Conservation (phyloP, 1,140 invertebrate genomes). For the Chironomus striatipennis region DNA sequence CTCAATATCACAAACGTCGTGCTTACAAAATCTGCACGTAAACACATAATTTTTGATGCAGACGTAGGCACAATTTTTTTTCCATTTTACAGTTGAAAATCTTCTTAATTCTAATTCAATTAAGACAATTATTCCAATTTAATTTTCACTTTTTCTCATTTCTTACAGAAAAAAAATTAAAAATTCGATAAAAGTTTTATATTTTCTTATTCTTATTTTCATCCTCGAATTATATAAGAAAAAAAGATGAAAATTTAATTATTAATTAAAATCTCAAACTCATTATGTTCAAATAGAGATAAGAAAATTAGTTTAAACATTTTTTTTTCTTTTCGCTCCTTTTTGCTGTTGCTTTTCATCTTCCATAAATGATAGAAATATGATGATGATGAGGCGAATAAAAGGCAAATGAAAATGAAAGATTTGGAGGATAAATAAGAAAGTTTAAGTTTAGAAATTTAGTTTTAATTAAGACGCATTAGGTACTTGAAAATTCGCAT, state of each 20-base stretch:
- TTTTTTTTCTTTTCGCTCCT: background rate
- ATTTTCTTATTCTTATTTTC: background rate
- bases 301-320: constrained; percentile 22
- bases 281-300: constrained; percentile 24
- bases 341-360: too few species aligned
- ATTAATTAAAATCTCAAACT: constrained; percentile 23
- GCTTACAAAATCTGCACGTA: too few species aligned
- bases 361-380: too few species aligned
- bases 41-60: too few species aligned
- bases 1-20: too few species aligned
- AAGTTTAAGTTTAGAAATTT: too few species aligned
- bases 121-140: constrained; percentile 17
- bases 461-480: too few species aligned
- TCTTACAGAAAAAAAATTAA: background rate
- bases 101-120: constrained; percentile 1
- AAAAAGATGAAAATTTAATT: constrained; percentile 18
- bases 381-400: too few species aligned
- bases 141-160: constrained; percentile 15
- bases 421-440: too few species aligned
- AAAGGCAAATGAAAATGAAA: too few species aligned
- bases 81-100: background rate
- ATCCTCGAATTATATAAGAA: background rate
- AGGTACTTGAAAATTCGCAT: too few species aligned
- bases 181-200: background rate
- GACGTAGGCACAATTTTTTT: background rate